Conservation (phyloP, 2,797 vertebrate genomes). For the Poeciliopsis infans region DNA sequence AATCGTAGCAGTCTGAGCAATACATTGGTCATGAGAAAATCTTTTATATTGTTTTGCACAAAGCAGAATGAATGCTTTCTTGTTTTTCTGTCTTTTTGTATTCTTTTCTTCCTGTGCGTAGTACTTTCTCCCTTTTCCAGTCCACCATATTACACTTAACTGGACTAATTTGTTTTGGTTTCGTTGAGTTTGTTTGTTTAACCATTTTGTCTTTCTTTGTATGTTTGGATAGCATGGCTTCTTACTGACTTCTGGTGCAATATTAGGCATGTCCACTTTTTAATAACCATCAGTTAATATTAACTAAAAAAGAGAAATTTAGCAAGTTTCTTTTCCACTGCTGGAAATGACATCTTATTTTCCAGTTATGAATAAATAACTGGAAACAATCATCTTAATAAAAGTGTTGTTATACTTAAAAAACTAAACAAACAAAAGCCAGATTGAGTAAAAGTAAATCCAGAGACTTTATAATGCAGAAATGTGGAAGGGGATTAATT, state of each 20-base stretch:
- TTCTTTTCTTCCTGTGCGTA: too few species aligned
- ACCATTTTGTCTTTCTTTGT: too few species aligned
- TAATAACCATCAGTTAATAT: background rate
- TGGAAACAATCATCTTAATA: background rate
- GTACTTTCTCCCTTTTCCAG: background rate
- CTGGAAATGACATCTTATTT: background rate
- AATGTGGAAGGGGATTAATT: background rate
- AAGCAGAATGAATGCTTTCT: too few species aligned
- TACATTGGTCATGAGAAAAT: too few species aligned
- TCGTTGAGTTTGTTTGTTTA: background rate
- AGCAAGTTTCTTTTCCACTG: background rate
- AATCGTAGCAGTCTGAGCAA: too few species aligned
- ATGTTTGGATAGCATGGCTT: background rate
- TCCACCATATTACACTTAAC: background rate
- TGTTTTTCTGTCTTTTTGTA: too few species aligned
- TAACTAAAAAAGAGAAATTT: background rate
- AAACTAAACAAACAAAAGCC: background rate
- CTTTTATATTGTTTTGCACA: too few species aligned
- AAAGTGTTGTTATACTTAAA: background rate
- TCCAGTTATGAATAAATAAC: background rate
- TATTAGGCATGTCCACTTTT: background rate
- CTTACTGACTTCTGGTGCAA: background rate
- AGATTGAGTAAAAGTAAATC: background rate
- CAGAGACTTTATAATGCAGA: background rate
- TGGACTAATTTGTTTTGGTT: background rate